phyloP scores from a whole-genome alignment of 1,140 invertebrate species.

The Cardiocondyla obscurior region DNA sequence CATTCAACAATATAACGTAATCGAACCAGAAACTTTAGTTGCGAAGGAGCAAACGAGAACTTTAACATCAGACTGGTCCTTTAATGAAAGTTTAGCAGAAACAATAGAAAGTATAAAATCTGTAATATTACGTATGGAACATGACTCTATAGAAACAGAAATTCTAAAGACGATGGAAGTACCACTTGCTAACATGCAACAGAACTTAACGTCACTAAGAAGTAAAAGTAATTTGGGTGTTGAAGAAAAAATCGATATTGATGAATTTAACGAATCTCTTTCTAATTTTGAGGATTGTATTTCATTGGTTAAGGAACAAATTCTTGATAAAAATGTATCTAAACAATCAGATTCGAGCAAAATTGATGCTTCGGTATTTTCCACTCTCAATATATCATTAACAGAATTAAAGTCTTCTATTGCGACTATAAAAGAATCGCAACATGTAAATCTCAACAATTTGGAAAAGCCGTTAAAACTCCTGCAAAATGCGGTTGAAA shows the following conservation, averaged over 20 bases:
- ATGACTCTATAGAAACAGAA: neutral
- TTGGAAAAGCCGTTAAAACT: conserved; percentile 57
- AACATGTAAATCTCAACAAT: conserved; percentile 54
- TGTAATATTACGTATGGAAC: conserved; percentile 28
- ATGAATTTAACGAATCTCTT: conserved; percentile 63
- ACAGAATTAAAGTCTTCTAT: conserved; percentile 56
- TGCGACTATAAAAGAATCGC: conserved; percentile 53
- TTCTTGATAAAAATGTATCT: conserved; percentile 54
- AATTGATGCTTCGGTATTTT: conserved; percentile 37
- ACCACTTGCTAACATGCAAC: conserved; percentile 63
- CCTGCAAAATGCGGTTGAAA: conserved; percentile 39
- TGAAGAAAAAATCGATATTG: conserved; percentile 50
- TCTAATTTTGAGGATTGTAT: conserved; percentile 67
- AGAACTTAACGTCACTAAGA: conserved; percentile 64
- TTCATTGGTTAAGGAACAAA: conserved; percentile 79
- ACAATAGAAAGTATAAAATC: conserved; percentile 50
- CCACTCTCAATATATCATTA: conserved; percentile 43
- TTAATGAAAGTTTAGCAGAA: conserved; percentile 54
- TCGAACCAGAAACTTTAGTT: conserved; percentile 58
- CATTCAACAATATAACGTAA: conserved; percentile 65
- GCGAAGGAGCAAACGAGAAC: neutral
- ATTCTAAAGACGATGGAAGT: conserved; percentile 57
- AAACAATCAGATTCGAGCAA: conserved; percentile 14
- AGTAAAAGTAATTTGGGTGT: conserved; percentile 30
- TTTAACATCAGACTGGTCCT: conserved; percentile 26